These are phyloP conservation scores for Drosophila sulfurigaster DNA, from an alignment of 1,140 invertebrate genomes.

Conservation along the genomic window DNA sequence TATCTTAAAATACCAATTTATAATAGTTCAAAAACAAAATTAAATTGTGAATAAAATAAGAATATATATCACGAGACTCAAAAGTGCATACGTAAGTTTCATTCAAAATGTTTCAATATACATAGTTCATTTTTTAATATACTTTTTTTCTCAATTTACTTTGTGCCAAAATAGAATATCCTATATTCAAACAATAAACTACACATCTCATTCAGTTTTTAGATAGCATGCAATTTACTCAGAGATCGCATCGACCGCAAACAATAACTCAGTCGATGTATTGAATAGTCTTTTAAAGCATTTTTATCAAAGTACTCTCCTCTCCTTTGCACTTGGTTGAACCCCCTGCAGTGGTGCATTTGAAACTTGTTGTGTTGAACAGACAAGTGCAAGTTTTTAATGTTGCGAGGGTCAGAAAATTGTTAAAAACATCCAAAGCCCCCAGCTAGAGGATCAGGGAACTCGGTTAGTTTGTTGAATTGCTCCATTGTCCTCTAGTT, in stretches of 20 bases:
- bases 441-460: constrained; percentile 18
- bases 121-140: no score
- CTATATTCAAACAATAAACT: not conserved
- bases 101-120: no score
- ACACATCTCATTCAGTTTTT: constrained; percentile 5
- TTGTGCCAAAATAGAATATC: no score
- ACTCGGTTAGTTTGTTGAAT: constrained; percentile 2
- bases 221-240: not conserved
- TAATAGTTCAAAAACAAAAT: no score
- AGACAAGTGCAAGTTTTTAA: constrained; percentile 39
- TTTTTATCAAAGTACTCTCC: constrained; percentile 20
- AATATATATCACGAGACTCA: no score
- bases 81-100: no score
- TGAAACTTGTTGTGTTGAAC: constrained; percentile 38
- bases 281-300: constrained; percentile 23
- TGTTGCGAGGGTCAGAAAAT: constrained; percentile 27
- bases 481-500: constrained; percentile 7
- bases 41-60: no score
- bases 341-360: constrained; percentile 16
- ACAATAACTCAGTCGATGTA: constrained; percentile 42
- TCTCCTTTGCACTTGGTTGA: not conserved
- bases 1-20: no score
- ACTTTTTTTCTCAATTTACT: no score
- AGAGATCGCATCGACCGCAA: constrained; percentile 16
- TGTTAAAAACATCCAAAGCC: constrained; percentile 41